Base-by-base conservation (phyloP, 1,140 invertebrate genomes). In the Zaprionus kolodkinae region DNA sequence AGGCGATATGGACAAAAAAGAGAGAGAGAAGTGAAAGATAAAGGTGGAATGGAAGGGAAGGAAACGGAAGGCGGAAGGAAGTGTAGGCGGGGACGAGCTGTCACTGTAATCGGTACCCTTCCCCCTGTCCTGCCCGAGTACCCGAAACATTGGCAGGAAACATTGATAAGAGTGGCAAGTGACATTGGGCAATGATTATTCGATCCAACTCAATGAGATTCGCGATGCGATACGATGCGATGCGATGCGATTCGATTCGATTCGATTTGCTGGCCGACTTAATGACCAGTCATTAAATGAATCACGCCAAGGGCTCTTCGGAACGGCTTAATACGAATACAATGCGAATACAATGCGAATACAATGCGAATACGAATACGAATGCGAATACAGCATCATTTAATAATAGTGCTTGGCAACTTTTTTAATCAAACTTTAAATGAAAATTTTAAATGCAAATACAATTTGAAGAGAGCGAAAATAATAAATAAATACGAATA, bases 151-250 rank as follows among this genome's bases (percentile, higher is more conserved):
- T 87, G 84, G 66, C 84, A 84, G 84, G 80, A 80, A 87, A 84
- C 84, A 89, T 84, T 88, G 84, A 84, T 87, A 88, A 87, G 78
- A 87, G 71, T 81, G 84, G 63, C 79, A 87, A 86, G 65, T 78
- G 79, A 82, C 80, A 69, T 81, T 82, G 72, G 67, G 68, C 71
- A 80, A 84, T 83, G 80, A 88, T 88, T 78, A 79, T 85, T 76
- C 73, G 81, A 38, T 36, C 35, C 45, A 25, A 50, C 45, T 50
- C 45, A 50, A 50, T 50, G 45, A 50, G 45, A 50, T 50, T 66
- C 63, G 71, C 73, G 80, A 36, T 27, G 35, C 45, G 69, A 55
- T 55, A 6, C 27, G 81, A 79, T 84, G 21, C 21, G 63, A 40
- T 79, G 71, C 73, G 80, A 36, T 27, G 35, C 45, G 69, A 55